Evolutionary conservation across 2,888 invertebrate genomes (phyloP).

Genomic region (Dysmachus trigonus): DNA sequence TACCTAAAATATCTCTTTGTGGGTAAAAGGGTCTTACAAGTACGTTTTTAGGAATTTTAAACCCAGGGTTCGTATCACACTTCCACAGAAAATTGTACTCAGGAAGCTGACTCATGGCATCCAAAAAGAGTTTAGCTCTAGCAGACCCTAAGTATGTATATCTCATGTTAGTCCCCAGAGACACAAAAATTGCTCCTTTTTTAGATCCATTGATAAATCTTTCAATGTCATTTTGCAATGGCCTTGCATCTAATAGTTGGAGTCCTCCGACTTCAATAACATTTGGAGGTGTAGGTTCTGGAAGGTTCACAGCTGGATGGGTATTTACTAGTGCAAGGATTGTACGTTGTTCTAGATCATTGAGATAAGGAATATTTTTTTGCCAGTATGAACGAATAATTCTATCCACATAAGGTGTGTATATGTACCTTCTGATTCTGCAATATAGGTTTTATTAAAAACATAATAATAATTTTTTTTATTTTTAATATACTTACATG

Average conservation of each 20-base stretch:
- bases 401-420: not conserved
- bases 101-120: slow-evolving; percentile 55
- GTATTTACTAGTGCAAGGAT: slow-evolving; percentile 58
- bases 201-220: slow-evolving; percentile 55
- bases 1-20: slow-evolving; percentile 67
- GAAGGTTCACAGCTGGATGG: slow-evolving; percentile 57
- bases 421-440: not conserved
- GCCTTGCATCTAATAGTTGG: slow-evolving; percentile 56
- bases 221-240: slow-evolving; percentile 54
- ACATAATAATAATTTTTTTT: not conserved
- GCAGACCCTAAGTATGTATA: slow-evolving; percentile 48
- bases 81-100: slow-evolving; percentile 63
- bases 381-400: not conserved
- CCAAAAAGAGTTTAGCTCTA: slow-evolving; percentile 52
- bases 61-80: slow-evolving; percentile 52
- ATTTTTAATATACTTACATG: not conserved
- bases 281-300: slow-evolving; percentile 59
- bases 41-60: slow-evolving; percentile 63
- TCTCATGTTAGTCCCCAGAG: slow-evolving; percentile 58
- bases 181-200: slow-evolving; percentile 59
- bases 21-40: slow-evolving; percentile 65
- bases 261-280: slow-evolving; percentile 61
- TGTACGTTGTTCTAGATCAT: slow-evolving; percentile 52
- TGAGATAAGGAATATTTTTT: slow-evolving; percentile 49
- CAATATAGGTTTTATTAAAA: not conserved